These are phyloP conservation scores for Ichneumoninae sp. DNA, from an alignment of 2,888 invertebrate species.

Conservation along the genomic window DNA sequence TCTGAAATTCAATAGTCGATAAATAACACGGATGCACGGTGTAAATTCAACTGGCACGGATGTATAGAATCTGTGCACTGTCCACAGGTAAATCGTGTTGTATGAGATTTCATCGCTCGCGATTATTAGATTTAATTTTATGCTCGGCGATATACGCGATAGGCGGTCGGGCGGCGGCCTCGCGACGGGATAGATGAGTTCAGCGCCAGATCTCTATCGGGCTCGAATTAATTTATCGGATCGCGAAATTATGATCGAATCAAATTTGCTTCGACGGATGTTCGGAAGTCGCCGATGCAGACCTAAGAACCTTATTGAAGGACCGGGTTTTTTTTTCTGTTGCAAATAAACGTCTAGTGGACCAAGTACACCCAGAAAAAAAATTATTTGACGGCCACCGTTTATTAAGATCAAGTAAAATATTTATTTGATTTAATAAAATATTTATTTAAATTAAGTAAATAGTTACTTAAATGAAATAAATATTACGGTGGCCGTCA, in stretches of 20 bases:
- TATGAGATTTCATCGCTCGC: constrained; percentile 15
- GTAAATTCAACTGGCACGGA: constrained; percentile 69
- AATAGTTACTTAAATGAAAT: too few relatives aligned
- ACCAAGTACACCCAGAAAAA: too few relatives aligned
- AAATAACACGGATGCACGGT: constrained; percentile 75
- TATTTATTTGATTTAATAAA: too few relatives aligned
- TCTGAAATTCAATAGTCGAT: constrained; percentile 80
- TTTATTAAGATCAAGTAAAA: too few relatives aligned
- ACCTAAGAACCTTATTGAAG: neutral
- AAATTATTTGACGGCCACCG: too few relatives aligned
- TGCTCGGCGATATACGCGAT: neutral
- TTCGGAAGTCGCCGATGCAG: neutral
- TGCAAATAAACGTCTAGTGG: too few relatives aligned
- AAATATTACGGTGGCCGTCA: too few relatives aligned
- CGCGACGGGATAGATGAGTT: neutral
- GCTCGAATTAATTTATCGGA: neutral
- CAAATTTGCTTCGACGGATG: neutral
- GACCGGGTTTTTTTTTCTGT: neutral
- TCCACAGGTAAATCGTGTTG: neutral
- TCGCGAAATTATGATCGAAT: neutral
- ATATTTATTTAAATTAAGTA: too few relatives aligned
- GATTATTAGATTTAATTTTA: constrained; percentile 25
- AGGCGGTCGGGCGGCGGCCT: neutral
- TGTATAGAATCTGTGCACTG: constrained; percentile 6
- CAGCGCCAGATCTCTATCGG: neutral